These are phyloP conservation scores for Drosophila buzzatii DNA, from an alignment of 2,888 invertebrate genomes.

Conservation along the genomic window DNA sequence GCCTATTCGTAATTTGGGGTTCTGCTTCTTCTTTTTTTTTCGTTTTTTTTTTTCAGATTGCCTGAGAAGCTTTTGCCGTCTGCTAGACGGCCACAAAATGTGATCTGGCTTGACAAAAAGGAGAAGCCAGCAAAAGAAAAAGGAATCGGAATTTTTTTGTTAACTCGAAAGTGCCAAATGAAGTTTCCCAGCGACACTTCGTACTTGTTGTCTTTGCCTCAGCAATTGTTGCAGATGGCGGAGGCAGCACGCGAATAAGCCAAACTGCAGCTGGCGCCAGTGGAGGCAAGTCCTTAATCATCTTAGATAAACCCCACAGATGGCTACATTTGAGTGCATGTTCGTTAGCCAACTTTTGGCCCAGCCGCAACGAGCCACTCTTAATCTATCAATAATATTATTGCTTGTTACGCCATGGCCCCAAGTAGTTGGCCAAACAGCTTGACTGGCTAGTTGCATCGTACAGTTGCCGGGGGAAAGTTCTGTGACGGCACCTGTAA, in stretches of 20 bases:
- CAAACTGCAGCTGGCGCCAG: conserved; percentile 3
- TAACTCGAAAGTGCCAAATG: conserved; percentile 37
- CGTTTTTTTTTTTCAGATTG: not conserved
- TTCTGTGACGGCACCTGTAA: conserved; percentile 41
- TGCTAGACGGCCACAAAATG: conserved; percentile 16
- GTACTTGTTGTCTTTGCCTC: not conserved
- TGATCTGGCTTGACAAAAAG: conserved; percentile 30
- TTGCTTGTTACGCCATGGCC: conserved; percentile 45
- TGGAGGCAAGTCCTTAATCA: conserved; percentile 20
- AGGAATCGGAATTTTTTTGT: conserved; percentile 19
- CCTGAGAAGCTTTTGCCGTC: conserved; percentile 28
- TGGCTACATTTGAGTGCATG: conserved; percentile 31
- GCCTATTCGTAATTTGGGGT: conserved; percentile 41
- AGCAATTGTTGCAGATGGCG: not conserved
- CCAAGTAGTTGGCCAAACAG: conserved; percentile 42
- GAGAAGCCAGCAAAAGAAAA: conserved; percentile 16
- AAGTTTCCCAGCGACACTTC: conserved; percentile 29
- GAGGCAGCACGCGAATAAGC: no score
- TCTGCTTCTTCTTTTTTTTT: not conserved
- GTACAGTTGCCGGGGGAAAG: conserved; percentile 24
- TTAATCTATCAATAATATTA: conserved; percentile 81
- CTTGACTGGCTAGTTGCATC: conserved; percentile 24
- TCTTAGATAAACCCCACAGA: conserved; percentile 12
- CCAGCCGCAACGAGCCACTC: conserved; percentile 34
- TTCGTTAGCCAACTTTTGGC: conserved; percentile 23